Evolutionary conservation across 1,140 invertebrate genomes (phyloP).

Genomic region (Pinna nobilis): DNA sequence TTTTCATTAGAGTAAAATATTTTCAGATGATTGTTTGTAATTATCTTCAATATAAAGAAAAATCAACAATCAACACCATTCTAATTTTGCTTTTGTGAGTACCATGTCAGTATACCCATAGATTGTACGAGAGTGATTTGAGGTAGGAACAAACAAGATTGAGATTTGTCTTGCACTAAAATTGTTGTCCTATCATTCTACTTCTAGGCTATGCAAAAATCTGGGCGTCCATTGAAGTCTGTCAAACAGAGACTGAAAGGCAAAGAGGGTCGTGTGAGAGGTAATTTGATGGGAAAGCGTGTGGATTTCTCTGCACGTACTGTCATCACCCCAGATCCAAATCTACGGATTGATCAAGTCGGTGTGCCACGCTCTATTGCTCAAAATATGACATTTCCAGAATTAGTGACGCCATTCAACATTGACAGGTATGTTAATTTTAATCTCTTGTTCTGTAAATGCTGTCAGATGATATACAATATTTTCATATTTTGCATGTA

Average conservation of each 20-base stretch:
- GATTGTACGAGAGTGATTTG: no score
- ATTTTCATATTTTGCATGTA: no score
- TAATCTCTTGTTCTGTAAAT: background rate
- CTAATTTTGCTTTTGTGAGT: no score
- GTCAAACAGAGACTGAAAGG: constrained; percentile 87
- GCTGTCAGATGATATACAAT: no score
- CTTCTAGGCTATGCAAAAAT: constrained; percentile 94
- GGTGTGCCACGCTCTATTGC: constrained; percentile 98
- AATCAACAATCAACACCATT: no score
- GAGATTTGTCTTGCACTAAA: constrained; percentile 1
- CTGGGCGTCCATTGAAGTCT: constrained; percentile 98
- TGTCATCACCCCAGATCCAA: constrained; percentile 99
- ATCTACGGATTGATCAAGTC: constrained; percentile 96
- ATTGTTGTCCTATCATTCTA: no score
- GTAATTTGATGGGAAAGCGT: constrained; percentile 99
- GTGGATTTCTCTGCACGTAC: constrained; percentile 99
- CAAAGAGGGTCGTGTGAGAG: constrained; percentile 98
- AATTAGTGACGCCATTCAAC: constrained; percentile 99
- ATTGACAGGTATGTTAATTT: constrained; percentile 85
- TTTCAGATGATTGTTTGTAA: no score
- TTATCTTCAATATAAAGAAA: no score
- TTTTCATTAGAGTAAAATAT: no score
- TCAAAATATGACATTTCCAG: constrained; percentile 99
- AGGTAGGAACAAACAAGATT: background rate
- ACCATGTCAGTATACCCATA: no score